Percentiles rank a stretch among this genome's conserved stretches.
Conservation (phyloP, 2,888 invertebrate species). For the Cheilosia vernalis region DNA sequence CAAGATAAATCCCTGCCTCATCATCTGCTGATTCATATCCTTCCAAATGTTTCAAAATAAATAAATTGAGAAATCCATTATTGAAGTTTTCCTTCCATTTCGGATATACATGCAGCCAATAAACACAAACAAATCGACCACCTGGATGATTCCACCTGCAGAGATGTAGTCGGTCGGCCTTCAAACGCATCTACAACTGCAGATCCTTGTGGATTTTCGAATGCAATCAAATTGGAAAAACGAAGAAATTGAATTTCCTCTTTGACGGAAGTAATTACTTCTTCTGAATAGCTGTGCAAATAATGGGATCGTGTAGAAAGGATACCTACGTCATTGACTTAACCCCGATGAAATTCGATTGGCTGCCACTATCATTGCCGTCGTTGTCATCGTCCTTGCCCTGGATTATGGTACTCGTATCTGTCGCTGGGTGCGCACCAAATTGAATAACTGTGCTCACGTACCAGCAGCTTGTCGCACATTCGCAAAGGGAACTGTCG, state of each 20-base stretch:
- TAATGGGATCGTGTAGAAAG: slow-evolving; percentile 69
- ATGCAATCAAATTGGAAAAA: slow-evolving; percentile 68
- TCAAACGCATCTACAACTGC: neutral
- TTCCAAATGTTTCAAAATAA: slow-evolving; percentile 31
- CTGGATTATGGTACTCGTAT: slow-evolving; percentile 40
- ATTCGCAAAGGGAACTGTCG: slow-evolving; percentile 42
- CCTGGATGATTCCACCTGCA: slow-evolving; percentile 25
- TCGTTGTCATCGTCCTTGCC: slow-evolving; percentile 42
- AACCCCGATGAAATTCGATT: slow-evolving; percentile 52
- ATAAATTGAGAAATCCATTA: slow-evolving; percentile 57
- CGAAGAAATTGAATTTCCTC: slow-evolving; percentile 71
- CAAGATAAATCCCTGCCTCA: neutral
- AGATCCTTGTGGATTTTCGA: slow-evolving; percentile 9
- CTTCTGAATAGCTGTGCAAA: slow-evolving; percentile 70
- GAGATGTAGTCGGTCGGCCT: slow-evolving; percentile 10
- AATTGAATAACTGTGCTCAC: slow-evolving; percentile 62
- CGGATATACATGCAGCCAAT: slow-evolving; percentile 16
- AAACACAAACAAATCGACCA: slow-evolving; percentile 24
- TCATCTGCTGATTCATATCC: slow-evolving; percentile 26
- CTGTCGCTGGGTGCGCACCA: slow-evolving; percentile 27
- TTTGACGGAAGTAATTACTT: slow-evolving; percentile 73
- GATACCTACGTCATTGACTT: slow-evolving; percentile 59
- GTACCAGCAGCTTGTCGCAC: slow-evolving; percentile 40
- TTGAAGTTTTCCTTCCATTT: slow-evolving; percentile 19
- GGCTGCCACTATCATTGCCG: slow-evolving; percentile 30